Percentiles rank a stretch among this genome's conserved stretches.
Evolutionary conservation across 2,113 vertebrate species (phyloP).

Genomic region (Myxocyprinus asiaticus): DNA sequence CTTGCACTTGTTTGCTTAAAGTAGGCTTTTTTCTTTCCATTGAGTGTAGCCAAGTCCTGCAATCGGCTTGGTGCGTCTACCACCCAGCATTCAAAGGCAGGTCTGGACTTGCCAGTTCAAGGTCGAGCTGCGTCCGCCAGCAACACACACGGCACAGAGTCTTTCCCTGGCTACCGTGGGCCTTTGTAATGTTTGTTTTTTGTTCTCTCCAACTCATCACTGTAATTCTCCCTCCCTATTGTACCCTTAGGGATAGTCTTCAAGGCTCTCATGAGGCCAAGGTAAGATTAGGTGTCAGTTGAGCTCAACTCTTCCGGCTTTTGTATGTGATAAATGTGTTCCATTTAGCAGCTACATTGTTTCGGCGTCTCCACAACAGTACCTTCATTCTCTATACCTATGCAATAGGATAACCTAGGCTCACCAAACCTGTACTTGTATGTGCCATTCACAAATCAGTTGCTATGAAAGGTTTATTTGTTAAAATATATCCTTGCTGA

Average conservation of each 20-base stretch:
- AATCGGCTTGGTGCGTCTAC: constrained; percentile 54
- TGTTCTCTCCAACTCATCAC: constrained; percentile 7
- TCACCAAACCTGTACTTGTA: background rate
- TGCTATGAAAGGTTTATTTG: background rate
- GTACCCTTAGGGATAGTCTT: constrained; percentile 21
- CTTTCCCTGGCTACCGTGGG: constrained; percentile 45
- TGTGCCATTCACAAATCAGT: background rate
- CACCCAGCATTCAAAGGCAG: constrained; percentile 62
- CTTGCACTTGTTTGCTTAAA: constrained; percentile 48
- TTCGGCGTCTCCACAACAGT: constrained; percentile 38
- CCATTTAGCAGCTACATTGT: constrained; percentile 30
- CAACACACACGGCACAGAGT: constrained; percentile 25
- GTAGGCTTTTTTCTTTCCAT: constrained; percentile 49
- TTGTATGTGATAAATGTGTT: background rate
- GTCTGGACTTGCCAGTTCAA: constrained; percentile 64
- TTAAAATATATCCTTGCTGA: background rate
- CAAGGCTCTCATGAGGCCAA: constrained; percentile 18
- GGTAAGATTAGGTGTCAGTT: constrained; percentile 51
- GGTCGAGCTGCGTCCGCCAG: constrained; percentile 57
- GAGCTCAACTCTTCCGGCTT: constrained; percentile 37
- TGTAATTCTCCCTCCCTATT: constrained; percentile 40
- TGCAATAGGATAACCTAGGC: constrained; percentile 6
- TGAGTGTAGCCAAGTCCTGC: constrained; percentile 62
- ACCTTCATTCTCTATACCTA: background rate
- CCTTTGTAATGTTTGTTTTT: constrained; percentile 65